A percentile compares a stretch with the other conserved stretches of the same genome.
phyloP scores from a whole-genome alignment of 2,113 vertebrate species.

The Cervus canadensis region DNA sequence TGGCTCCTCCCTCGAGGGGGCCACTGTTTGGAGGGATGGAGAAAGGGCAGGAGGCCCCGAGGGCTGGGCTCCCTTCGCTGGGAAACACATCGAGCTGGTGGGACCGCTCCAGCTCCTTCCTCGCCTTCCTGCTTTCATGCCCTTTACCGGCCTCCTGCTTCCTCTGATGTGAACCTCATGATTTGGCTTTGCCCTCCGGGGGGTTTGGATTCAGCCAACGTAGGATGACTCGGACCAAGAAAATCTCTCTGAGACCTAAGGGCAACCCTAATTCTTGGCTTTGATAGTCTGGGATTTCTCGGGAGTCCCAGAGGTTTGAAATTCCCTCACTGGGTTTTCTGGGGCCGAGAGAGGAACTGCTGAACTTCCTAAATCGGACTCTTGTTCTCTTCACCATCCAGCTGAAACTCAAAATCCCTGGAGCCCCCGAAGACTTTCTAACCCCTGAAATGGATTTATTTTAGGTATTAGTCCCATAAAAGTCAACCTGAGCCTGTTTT shows the following conservation, averaged over 20 bases:
- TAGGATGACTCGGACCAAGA: conserved; percentile 50
- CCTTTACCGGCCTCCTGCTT: neutral
- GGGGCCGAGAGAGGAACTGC: conserved; percentile 42
- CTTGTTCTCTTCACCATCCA: neutral
- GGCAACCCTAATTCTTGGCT: conserved; percentile 45
- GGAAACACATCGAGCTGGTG: neutral
- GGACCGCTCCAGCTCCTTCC: neutral
- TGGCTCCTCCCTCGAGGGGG: neutral
- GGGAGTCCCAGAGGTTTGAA: conserved; percentile 64
- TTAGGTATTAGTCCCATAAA: neutral
- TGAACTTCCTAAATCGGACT: conserved; percentile 55
- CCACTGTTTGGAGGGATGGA: neutral
- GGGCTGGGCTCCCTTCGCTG: neutral
- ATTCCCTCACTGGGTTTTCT: conserved; percentile 69
- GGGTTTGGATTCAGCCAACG: neutral
- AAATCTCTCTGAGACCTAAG: conserved; percentile 55
- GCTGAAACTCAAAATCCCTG: conserved; percentile 41
- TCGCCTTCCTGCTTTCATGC: conserved; percentile 5
- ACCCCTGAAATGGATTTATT: neutral
- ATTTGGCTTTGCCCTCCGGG: conserved; percentile 46
- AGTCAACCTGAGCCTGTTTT: conserved; percentile 7
- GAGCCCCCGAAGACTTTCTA: conserved; percentile 30
- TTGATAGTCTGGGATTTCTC: conserved; percentile 57
- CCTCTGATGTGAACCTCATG: conserved; percentile 30
- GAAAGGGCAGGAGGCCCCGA: neutral